A percentile compares a stretch with the other conserved stretches of the same genome.
phyloP scores from a whole-genome alignment of 1,140 invertebrate species.

The Schlechtendalia chinensis region DNA sequence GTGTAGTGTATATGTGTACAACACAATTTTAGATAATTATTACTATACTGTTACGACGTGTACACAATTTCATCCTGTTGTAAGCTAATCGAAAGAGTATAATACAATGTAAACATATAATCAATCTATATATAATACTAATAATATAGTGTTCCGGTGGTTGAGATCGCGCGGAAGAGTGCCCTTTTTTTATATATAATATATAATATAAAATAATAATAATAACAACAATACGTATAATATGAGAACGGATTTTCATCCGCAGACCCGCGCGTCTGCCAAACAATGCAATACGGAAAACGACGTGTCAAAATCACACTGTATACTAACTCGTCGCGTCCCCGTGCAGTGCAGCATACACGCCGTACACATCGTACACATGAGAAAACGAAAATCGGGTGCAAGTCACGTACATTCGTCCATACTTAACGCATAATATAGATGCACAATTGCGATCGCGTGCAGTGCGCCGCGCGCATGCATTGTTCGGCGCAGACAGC shows the following conservation, averaged over 20 bases:
- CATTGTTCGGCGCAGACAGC: background rate
- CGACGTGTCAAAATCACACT: slow-evolving; percentile 49
- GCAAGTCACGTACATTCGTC: slow-evolving; percentile 46
- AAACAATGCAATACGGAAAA: slow-evolving; percentile 45
- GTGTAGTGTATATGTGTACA: too few relatives aligned
- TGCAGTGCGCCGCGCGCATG: slow-evolving; percentile 11
- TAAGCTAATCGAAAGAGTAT: background rate
- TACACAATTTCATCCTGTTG: background rate
- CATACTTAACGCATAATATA: background rate
- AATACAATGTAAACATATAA: slow-evolving; percentile 16
- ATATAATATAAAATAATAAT: too few relatives aligned
- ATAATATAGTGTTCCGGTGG: background rate
- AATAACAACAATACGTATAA: too few relatives aligned
- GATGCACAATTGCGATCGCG: slow-evolving; percentile 23
- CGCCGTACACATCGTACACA: too few relatives aligned
- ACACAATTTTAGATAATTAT: too few relatives aligned
- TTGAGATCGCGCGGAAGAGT: too few relatives aligned
- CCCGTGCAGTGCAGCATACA: background rate
- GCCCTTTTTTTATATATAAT: too few relatives aligned
- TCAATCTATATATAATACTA: background rate
- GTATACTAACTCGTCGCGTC: background rate
- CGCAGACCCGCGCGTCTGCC: slow-evolving; percentile 23
- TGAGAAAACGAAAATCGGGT: slow-evolving; percentile 22
- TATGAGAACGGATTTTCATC: slow-evolving; percentile 14
- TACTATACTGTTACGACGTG: too few relatives aligned